Base-by-base conservation (phyloP, 1,140 invertebrate genomes). In the Homalodisca vitripennis region DNA sequence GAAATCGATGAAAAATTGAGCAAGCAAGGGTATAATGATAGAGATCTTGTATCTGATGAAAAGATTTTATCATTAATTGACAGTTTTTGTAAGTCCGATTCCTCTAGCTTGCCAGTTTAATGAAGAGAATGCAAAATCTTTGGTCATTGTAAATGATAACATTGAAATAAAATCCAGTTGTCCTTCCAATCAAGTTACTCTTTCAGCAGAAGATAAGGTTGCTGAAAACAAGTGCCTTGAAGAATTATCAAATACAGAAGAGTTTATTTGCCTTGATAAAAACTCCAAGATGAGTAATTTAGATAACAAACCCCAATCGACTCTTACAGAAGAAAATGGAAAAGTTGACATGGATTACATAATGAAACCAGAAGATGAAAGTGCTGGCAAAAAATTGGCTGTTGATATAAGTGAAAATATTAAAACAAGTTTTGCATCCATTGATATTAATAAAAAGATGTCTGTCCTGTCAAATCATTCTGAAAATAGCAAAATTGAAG, bases 51-150 rank as follows among this genome's bases (percentile, higher is more conserved):
- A 6, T 24, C 65, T 48, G 65, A 67, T 67, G 65, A 67, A 17
- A 67, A 67, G 31, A 53, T 53, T 31, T 17, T 53, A 31, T 53
- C 46, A 6, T 17, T 51, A n/a, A 67, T 67, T 17, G 65, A 67
- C 30, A 67, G 48, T 29, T 53, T 53, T 67, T 67, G 46, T 30
- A 6, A 53, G 12, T 53, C 65, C 1, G 46, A 53, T 53, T n/a
- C 26, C 10, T 10, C 55, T 3, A 26, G 29, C 55, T 60, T 60
- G 6, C 14, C 55, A 27, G 29, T n/a, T 10, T 29, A 26, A 60
- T 60, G 55, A 60, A 27, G 24, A 22, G 34, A 41, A 41, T 17
- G n/a, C 26, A 27, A 6, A 30, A 27, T 6, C 24, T 26, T 30
- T 60, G 24, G 26, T 30, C 22, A 60, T 6, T 60, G 3, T 27